Evolutionary conservation across 2,797 vertebrate genomes (phyloP).

Genomic region (Enteromius anoplus): DNA sequence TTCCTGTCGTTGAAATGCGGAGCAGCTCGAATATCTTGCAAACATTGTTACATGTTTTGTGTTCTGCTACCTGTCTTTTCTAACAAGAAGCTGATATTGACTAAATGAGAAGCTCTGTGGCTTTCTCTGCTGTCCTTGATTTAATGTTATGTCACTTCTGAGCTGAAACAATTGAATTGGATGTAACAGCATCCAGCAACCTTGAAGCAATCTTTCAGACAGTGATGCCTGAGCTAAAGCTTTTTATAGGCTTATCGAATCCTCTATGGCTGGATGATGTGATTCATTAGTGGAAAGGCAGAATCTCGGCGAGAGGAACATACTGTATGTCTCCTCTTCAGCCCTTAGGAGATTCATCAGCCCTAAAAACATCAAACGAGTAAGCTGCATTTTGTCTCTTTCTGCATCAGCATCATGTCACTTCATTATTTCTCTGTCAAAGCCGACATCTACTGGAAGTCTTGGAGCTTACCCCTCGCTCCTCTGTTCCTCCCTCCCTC

Average conservation of each 20-base stretch:
- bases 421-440: conserved; percentile 48
- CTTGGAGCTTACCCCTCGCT: conserved; percentile 17
- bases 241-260: conserved; percentile 52
- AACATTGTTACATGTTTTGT: conserved; percentile 30
- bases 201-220: conserved; percentile 56
- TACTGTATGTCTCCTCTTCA: conserved; percentile 41
- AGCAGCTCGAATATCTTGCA: conserved; percentile 16
- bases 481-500: conserved; percentile 47
- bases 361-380: conserved; percentile 44
- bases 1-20: background rate
- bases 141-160: conserved; percentile 55
- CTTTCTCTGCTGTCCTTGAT: conserved; percentile 44
- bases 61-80: conserved; percentile 14
- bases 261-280: conserved; percentile 47
- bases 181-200: conserved; percentile 54
- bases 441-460: conserved; percentile 47
- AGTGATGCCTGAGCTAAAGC: conserved; percentile 48
- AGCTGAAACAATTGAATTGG: conserved; percentile 51
- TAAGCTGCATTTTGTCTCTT: conserved; percentile 44
- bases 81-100: conserved; percentile 22
- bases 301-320: conserved; percentile 36
- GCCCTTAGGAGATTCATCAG: conserved; percentile 55
- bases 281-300: conserved; percentile 55
- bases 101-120: conserved; percentile 35
- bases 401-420: conserved; percentile 46